phyloP scores from a whole-genome alignment of 2,888 invertebrate species.

The Noctua fimbriata region DNA sequence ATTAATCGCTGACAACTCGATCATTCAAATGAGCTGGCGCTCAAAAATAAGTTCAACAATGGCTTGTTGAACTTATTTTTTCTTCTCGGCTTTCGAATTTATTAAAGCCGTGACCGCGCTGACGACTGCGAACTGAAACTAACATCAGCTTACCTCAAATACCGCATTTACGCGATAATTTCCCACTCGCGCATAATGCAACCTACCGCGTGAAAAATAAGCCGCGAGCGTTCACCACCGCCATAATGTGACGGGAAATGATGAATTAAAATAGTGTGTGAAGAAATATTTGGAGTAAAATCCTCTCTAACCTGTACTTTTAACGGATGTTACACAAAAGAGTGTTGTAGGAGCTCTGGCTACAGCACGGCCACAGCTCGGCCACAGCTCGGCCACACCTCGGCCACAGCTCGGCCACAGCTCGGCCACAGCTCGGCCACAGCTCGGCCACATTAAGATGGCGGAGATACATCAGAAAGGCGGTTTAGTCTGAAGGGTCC shows the following conservation, averaged over 20 bases:
- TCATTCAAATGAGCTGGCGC: not conserved
- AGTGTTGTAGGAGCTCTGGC: not conserved
- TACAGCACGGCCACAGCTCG: too few relatives aligned
- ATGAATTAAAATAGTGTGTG: not conserved
- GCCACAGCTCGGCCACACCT: too few relatives aligned
- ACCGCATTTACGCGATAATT: not conserved
- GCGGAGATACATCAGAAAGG: not conserved
- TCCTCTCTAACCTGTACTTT: not conserved
- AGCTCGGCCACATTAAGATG: slow-evolving; percentile 1
- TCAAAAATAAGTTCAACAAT: too few relatives aligned
- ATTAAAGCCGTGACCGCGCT: not conserved
- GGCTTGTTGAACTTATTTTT: slow-evolving; percentile 16
- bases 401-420: too few relatives aligned
- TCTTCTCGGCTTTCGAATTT: not conserved
- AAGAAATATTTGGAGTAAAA: not conserved
- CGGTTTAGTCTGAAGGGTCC: not conserved
- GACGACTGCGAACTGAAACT: not conserved
- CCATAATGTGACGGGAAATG: not conserved
- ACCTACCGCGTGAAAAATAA: slow-evolving; percentile 1
- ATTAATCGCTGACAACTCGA: not conserved
- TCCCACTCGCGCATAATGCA: not conserved
- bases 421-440: too few relatives aligned
- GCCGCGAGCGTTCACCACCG: not conserved
- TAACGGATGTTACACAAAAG: not conserved
- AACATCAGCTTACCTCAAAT: not conserved